Conservation (phyloP, 2,888 invertebrate species). For the Sericinus montela region DNA sequence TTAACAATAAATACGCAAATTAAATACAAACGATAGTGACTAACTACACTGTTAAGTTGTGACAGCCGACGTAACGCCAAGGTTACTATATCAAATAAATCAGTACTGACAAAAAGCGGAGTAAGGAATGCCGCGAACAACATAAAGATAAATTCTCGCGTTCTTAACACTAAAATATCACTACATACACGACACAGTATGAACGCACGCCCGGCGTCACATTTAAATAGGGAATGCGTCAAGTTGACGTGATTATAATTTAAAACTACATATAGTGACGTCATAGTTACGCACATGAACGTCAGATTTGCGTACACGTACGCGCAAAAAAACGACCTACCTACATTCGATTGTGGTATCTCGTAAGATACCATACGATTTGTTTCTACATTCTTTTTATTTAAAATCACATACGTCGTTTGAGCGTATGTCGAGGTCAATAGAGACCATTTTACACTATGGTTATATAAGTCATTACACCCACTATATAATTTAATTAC, state of each 20-base stretch:
- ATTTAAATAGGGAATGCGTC: constrained; percentile 5
- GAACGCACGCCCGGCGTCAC: constrained; percentile 31
- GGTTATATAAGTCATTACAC: constrained; percentile 18
- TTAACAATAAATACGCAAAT: constrained; percentile 43
- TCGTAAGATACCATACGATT: background rate
- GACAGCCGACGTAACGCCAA: constrained; percentile 27
- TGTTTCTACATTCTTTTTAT: background rate
- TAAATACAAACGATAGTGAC: constrained; percentile 35
- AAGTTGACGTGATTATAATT: background rate
- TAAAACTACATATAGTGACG: constrained; percentile 19
- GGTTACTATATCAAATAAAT: constrained; percentile 39
- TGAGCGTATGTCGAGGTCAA: constrained; percentile 5
- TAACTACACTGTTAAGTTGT: constrained; percentile 37
- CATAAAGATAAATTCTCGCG: constrained; percentile 45
- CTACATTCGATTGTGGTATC: constrained; percentile 5
- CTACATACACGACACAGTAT: constrained; percentile 29
- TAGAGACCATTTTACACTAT: constrained; percentile 10
- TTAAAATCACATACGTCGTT: constrained; percentile 8
- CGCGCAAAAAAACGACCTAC: constrained; percentile 1
- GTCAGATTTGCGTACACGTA: constrained; percentile 4
- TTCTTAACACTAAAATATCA: constrained; percentile 36
- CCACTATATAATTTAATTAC: constrained; percentile 18
- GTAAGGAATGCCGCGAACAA: constrained; percentile 35
- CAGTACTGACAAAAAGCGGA: constrained; percentile 65
- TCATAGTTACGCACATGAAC: constrained; percentile 7